Base-by-base conservation (phyloP, 64 coral and sea anemone genomes). In the Montipora cactus region DNA sequence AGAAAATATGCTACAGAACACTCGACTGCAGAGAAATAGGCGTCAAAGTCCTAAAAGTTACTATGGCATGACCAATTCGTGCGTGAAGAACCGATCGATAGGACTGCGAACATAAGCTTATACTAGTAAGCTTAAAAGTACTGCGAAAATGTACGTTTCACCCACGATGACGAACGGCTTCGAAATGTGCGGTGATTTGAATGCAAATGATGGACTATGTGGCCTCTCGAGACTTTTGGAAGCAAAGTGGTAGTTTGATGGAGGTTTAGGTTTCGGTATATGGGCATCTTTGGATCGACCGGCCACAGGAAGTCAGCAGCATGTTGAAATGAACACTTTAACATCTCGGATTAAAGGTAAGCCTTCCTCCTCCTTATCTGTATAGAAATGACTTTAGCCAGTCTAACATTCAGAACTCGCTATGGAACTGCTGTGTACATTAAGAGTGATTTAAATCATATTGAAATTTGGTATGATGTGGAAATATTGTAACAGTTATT, bases 341-440 rank as follows among this genome's bases (percentile, higher is more conserved):
- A 50, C 48, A 57, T 79, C 77, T 79, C 45, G 49, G 46, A 76
- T 5, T n/a, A 79, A 79, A 49, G 48, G 77, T 79, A 52, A 57
- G 48, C 75, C 77, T 79, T 79, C 18, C 49, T 79, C 77, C 49
- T 79, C 77, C 49, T 55, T 37, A 37, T 50, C 74, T 90, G 13
- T 90, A 77, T 44, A 90, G 88, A 90, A 77, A 90, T 79, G 88
- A 90, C 44, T 61, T 77, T 59, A 77, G 44, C 18, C 45, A 61
- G 15, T 62, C 71, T 5, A 77, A 12, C 25, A 78, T 44, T 37
- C 3, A 90, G 88, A 79, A 90, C 48, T 50, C 46, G n/a, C 45
- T 90, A 90, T 90, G 88, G 88, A 44, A 58, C 74, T 61, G 88
- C 75, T 79, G 58, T 90, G 55, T 90, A 80, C 57, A 59, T 91